Conservation (phyloP, 2,888 invertebrate genomes). For the Cataglyphis altisquamis region DNA sequence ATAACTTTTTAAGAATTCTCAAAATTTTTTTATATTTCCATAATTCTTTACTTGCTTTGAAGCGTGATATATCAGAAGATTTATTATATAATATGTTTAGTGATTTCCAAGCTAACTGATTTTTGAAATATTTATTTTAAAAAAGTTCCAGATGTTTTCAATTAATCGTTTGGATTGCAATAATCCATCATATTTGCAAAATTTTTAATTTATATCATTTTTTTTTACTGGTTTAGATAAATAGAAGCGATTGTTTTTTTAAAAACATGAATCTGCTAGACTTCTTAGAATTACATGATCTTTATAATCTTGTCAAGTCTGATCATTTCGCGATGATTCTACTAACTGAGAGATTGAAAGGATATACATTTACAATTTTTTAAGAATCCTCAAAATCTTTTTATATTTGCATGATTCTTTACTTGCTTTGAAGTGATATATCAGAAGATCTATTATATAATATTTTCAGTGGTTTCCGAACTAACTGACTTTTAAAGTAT, state of each 20-base stretch:
- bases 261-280: no score
- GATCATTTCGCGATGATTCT: no score
- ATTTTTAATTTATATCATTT: constrained; percentile 3
- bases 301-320: no score
- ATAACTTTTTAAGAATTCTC: no score
- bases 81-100: background rate
- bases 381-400: background rate
- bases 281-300: no score
- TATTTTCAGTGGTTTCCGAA: constrained; percentile 3
- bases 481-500: background rate
- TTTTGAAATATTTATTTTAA: background rate
- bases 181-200: background rate
- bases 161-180: background rate
- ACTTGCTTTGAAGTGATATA: background rate
- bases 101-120: background rate
- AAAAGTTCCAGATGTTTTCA: background rate
- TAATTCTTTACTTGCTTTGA: background rate
- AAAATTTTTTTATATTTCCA: no score
- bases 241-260: no score
- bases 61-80: background rate
- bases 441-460: background rate
- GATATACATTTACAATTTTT: background rate
- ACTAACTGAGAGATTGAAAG: background rate
- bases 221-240: background rate
- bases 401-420: background rate